These are phyloP conservation scores for Anguilla pacifica DNA, from an alignment of 2,797 vertebrate species.

Conservation along the genomic window DNA sequence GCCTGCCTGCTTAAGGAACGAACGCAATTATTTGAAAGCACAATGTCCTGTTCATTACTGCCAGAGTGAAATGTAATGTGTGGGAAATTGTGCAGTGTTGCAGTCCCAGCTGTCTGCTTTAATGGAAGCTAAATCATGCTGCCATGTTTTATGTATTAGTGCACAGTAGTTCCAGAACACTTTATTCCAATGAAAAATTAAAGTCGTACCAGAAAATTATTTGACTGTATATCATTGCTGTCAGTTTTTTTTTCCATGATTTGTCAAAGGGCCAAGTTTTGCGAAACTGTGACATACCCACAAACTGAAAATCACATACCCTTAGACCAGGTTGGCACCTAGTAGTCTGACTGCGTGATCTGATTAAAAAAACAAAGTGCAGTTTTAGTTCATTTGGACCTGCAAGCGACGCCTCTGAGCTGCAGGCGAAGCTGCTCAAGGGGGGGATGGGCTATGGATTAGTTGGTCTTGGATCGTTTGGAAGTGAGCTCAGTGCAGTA, in stretches of 20 bases:
- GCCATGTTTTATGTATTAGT: background rate
- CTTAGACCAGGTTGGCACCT: background rate
- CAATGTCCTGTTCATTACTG: background rate
- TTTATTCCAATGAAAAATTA: background rate
- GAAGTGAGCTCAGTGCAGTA: background rate
- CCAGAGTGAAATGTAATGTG: background rate
- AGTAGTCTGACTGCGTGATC: background rate
- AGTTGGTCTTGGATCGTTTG: background rate
- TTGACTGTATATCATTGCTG: background rate
- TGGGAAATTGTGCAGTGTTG: background rate
- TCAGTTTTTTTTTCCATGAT: background rate
- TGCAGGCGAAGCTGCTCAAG: background rate
- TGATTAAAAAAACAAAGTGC: background rate
- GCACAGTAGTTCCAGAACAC: background rate
- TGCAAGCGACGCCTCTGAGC: background rate
- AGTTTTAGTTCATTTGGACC: background rate
- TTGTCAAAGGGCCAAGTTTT: background rate
- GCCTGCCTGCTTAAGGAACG: background rate
- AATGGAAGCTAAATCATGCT: background rate
- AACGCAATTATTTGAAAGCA: background rate
- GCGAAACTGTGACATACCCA: background rate
- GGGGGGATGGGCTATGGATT: background rate
- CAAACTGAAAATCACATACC: background rate
- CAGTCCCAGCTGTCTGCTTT: background rate
- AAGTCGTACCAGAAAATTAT: background rate